phyloP scores from a whole-genome alignment of 92 coral and sea anemone genomes.

The Pocillopora meandrina region DNA sequence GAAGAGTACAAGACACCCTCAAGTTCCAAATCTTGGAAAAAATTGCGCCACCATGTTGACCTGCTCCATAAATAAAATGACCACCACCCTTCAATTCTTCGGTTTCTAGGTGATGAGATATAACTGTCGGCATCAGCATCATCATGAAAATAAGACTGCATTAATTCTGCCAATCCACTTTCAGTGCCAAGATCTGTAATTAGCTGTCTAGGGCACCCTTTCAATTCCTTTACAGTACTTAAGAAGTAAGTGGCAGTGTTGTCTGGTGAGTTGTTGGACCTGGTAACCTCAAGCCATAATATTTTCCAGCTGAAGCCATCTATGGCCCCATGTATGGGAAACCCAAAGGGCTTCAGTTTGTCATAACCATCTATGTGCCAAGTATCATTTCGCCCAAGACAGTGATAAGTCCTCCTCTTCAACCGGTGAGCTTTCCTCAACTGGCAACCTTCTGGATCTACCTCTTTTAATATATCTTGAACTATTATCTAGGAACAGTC shows the following conservation, averaged over 20 bases:
- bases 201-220: slow-evolving; percentile 19
- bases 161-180: slow-evolving; percentile 64
- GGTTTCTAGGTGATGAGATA: slow-evolving; percentile 70
- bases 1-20: slow-evolving; percentile 46
- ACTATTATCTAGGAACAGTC: too few species aligned
- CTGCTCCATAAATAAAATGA: slow-evolving; percentile 56
- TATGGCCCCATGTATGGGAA: too few species aligned
- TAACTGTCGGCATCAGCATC: slow-evolving; percentile 58
- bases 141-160: slow-evolving; percentile 64
- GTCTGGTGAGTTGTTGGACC: slow-evolving; percentile 36
- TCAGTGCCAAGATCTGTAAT: slow-evolving; percentile 75
- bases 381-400: too few species aligned
- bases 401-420: too few species aligned
- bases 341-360: too few species aligned
- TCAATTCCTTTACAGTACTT: too few species aligned
- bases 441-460: too few species aligned
- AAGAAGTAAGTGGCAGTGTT: too few species aligned
- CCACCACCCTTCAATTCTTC: slow-evolving; percentile 75
- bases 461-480: too few species aligned
- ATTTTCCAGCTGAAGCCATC: slow-evolving; percentile 9
- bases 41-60: slow-evolving; percentile 60
- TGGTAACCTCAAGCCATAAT: slow-evolving; percentile 38
- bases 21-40: slow-evolving; percentile 58
- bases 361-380: too few species aligned
- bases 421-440: too few species aligned